A percentile compares a stretch with the other conserved stretches of the same genome.
Evolutionary conservation across 2,113 vertebrate species (phyloP).

Genomic region (Hiodon alosoides): DNA sequence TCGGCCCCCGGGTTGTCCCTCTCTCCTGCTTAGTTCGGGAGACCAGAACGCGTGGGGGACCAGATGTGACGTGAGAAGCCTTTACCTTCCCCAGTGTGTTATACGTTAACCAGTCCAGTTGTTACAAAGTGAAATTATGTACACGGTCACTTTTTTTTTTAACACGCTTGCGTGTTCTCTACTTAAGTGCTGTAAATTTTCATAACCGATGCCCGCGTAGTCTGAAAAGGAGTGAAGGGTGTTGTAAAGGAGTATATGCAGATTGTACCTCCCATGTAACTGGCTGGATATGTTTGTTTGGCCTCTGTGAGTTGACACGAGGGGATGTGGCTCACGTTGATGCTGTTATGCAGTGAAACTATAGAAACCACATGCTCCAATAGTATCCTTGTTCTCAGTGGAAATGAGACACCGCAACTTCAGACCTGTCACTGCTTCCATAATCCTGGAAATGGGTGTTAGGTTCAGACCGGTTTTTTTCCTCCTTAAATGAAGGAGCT

Average conservation of each 20-base stretch:
- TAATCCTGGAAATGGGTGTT: neutral
- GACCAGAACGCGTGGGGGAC: neutral
- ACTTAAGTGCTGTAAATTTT: constrained; percentile 33
- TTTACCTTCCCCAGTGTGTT: neutral
- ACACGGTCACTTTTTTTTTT: no score
- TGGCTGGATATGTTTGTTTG: constrained; percentile 9
- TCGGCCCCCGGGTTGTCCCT: no score
- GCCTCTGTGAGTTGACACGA: constrained; percentile 1
- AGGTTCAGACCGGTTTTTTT: neutral
- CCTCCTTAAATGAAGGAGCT: neutral
- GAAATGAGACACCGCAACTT: neutral
- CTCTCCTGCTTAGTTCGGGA: neutral
- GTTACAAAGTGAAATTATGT: no score
- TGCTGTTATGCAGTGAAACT: neutral
- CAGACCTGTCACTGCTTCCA: neutral
- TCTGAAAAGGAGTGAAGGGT: constrained; percentile 38
- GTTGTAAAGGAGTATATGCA: constrained; percentile 28
- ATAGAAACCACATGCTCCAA: neutral
- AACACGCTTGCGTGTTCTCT: constrained; percentile 4
- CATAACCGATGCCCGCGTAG: constrained; percentile 8
- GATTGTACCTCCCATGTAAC: constrained; percentile 13
- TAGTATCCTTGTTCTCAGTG: neutral
- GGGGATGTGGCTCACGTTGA: neutral
- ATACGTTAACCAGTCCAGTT: neutral
- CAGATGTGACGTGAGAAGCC: neutral